Conservation (phyloP, 2,113 vertebrate species). For the Neotoma lepida region DNA sequence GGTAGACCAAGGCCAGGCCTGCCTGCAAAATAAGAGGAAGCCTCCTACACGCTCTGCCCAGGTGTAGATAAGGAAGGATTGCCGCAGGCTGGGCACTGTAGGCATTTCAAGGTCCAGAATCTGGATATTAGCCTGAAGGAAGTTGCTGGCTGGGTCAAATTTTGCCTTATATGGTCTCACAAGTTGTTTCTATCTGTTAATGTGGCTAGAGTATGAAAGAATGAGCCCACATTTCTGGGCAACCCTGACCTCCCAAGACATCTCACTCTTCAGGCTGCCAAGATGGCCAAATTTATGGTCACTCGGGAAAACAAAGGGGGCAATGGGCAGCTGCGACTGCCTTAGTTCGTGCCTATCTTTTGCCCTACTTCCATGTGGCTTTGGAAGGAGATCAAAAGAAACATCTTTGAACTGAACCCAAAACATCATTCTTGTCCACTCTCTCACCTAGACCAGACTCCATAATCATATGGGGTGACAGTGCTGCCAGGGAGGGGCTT, state of each 20-base stretch:
- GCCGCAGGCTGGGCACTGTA: slow-evolving; percentile 50
- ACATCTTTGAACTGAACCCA: slow-evolving; percentile 39
- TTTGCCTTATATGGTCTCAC: slow-evolving; percentile 59
- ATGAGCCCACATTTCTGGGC: slow-evolving; percentile 34
- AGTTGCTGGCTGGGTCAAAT: not conserved
- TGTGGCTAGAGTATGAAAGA: slow-evolving; percentile 31
- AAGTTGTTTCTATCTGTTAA: slow-evolving; percentile 51
- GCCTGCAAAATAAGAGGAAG: slow-evolving; percentile 51
- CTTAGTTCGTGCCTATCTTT: slow-evolving; percentile 20
- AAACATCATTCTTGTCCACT: not conserved
- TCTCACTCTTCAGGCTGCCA: slow-evolving; percentile 34
- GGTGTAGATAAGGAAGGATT: slow-evolving; percentile 62
- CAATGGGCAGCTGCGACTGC: not conserved
- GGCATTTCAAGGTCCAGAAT: slow-evolving; percentile 67
- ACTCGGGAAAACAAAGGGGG: slow-evolving; percentile 40
- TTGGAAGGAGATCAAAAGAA: slow-evolving; percentile 48
- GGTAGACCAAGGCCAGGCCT: slow-evolving; percentile 64
- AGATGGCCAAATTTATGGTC: slow-evolving; percentile 19
- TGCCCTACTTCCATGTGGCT: not conserved
- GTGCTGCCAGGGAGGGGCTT: not conserved
- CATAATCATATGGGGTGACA: not conserved
- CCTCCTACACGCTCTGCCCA: slow-evolving; percentile 64
- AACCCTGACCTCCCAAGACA: slow-evolving; percentile 33
- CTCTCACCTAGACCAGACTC: slow-evolving; percentile 32
- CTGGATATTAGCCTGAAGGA: slow-evolving; percentile 30